Evolutionary conservation across 2,888 invertebrate species (phyloP).

Genomic region (Lasioglossum marginatum): DNA sequence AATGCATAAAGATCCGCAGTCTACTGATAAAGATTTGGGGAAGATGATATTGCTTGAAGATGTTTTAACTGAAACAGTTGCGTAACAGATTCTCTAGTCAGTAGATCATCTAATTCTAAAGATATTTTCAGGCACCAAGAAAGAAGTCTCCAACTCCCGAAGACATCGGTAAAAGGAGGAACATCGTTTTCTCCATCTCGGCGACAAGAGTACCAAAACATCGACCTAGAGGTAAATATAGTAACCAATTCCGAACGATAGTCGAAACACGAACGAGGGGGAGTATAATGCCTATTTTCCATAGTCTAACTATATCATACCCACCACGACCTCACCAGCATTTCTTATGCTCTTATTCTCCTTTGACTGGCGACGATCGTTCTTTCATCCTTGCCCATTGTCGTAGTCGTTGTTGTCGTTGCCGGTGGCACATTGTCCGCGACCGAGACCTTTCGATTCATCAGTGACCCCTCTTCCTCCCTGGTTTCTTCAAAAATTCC

Average conservation of each 20-base stretch:
- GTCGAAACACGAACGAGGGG: conserved; percentile 3
- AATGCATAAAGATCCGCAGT: no score
- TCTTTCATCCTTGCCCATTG: conserved; percentile 54
- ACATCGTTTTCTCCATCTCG: neutral
- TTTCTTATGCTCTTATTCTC: conserved; percentile 74
- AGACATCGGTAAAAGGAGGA: neutral
- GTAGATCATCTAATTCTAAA: neutral
- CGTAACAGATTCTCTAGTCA: neutral
- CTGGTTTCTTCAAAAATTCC: neutral
- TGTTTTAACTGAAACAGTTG: neutral
- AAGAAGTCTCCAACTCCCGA: neutral
- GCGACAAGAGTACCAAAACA: neutral
- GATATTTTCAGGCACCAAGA: neutral
- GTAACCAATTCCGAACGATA: conserved; percentile 1
- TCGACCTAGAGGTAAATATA: neutral
- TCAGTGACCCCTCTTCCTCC: conserved; percentile 7
- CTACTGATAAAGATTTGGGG: neutral
- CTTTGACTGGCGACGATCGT: conserved; percentile 77
- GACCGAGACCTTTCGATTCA: conserved; percentile 49
- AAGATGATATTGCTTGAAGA: neutral
- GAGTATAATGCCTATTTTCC: conserved; percentile 78
- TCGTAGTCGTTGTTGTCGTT: conserved; percentile 22
- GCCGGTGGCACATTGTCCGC: conserved; percentile 11
- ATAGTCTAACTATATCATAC: conserved; percentile 32
- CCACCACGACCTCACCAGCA: conserved; percentile 57